Percentiles rank a stretch among this genome's conserved stretches.
These are phyloP conservation scores for Antennarius maculatus DNA, from an alignment of 2,797 vertebrate species.

Conservation along the genomic window DNA sequence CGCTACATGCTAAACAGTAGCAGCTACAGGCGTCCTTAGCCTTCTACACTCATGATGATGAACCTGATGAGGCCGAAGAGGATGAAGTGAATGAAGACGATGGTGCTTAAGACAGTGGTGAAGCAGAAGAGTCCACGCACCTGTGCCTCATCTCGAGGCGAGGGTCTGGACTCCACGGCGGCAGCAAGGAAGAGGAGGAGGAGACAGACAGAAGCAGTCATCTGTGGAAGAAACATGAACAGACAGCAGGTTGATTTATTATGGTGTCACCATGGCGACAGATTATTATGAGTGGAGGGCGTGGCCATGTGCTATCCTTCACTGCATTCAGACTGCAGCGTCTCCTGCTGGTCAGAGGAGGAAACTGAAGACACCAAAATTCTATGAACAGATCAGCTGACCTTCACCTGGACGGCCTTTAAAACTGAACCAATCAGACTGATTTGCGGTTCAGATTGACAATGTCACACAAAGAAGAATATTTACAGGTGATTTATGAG, in stretches of 20 bases:
- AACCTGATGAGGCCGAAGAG: neutral
- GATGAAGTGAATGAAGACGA: neutral
- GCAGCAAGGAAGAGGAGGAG: slow-evolving; percentile 54
- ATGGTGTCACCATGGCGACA: neutral
- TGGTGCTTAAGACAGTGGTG: neutral
- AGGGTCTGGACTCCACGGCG: slow-evolving; percentile 55
- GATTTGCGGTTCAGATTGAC: no score
- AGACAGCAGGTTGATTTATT: neutral
- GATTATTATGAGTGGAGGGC: neutral
- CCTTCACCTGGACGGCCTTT: no score
- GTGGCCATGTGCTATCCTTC: no score
- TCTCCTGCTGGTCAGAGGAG: neutral
- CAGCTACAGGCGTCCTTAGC: no score
- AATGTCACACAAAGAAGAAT: no score
- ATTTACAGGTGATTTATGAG: neutral
- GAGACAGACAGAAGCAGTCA: slow-evolving; percentile 45
- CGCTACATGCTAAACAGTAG: no score
- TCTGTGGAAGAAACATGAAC: slow-evolving; percentile 35
- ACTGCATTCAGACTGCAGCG: neutral
- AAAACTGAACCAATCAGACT: no score
- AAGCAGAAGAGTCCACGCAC: slow-evolving; percentile 32
- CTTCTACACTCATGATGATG: neutral
- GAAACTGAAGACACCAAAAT: no score
- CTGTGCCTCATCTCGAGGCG: slow-evolving; percentile 52
- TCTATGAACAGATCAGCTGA: no score